Evolutionary conservation across 2,797 vertebrate species (phyloP).

Genomic region (Crenichthys baileyi): DNA sequence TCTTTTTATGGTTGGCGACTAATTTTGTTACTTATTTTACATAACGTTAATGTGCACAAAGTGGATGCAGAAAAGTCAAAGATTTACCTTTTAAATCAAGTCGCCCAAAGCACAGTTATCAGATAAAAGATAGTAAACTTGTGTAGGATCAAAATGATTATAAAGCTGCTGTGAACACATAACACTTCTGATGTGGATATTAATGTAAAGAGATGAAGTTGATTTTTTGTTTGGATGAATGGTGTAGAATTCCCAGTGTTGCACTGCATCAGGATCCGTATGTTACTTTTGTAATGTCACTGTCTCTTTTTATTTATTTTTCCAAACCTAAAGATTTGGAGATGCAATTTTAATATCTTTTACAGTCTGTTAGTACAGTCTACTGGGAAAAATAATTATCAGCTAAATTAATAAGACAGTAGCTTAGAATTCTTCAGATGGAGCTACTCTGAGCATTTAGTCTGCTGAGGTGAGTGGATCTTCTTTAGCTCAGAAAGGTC

Average conservation of each 20-base stretch:
- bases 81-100: not conserved
- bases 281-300: not conserved
- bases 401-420: not conserved
- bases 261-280: not conserved
- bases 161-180: not conserved
- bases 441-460: too few relatives aligned
- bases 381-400: too few relatives aligned
- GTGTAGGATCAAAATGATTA: not conserved
- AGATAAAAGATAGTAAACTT: not conserved
- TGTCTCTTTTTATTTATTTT: not conserved
- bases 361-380: not conserved
- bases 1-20: not conserved
- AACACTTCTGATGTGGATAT: not conserved
- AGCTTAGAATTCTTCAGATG: too few relatives aligned
- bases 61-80: not conserved
- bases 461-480: too few relatives aligned
- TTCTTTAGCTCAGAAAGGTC: too few relatives aligned
- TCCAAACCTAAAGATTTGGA: not conserved
- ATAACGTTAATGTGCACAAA: not conserved
- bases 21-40: not conserved
- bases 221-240: not conserved
- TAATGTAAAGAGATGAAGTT: not conserved
- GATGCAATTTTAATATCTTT: not conserved
- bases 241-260: not conserved
- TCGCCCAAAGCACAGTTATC: not conserved